A percentile compares a stretch with the other conserved stretches of the same genome.
phyloP scores from a whole-genome alignment of 2,113 vertebrate genomes.

The Lagenorhynchus albirostris region DNA sequence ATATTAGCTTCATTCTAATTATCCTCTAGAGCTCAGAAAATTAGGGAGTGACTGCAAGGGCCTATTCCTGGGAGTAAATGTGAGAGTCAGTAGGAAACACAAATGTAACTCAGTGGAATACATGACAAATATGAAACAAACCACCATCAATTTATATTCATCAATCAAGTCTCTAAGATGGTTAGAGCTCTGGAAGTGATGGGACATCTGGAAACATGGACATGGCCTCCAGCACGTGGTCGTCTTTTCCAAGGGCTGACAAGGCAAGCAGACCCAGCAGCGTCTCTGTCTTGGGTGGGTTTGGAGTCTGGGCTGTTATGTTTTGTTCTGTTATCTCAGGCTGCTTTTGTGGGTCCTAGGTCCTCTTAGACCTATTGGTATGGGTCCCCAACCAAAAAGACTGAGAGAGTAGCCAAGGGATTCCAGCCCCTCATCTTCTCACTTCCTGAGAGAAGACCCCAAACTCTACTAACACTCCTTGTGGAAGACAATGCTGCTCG shows the following conservation, averaged over 20 bases:
- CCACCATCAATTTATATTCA: not conserved
- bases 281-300: not conserved
- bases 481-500: not conserved
- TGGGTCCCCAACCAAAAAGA: not conserved
- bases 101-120: not conserved
- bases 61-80: not conserved
- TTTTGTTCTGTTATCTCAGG: not conserved
- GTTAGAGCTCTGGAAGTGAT: not conserved
- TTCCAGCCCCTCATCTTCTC: not conserved
- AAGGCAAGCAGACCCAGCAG: not conserved
- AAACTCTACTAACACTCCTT: not conserved
- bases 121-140: not conserved
- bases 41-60: not conserved
- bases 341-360: not conserved
- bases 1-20: slow-evolving; percentile 43
- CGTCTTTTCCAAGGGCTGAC: not conserved
- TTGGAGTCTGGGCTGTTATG: not conserved
- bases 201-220: not conserved
- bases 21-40: not conserved
- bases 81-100: not conserved
- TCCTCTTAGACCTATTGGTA: not conserved
- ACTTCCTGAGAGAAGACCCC: not conserved
- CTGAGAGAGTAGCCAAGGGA: not conserved
- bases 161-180: not conserved
- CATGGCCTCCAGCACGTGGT: not conserved